phyloP scores from a whole-genome alignment of 2,888 invertebrate genomes.

The Acrocyrtus sp. region DNA sequence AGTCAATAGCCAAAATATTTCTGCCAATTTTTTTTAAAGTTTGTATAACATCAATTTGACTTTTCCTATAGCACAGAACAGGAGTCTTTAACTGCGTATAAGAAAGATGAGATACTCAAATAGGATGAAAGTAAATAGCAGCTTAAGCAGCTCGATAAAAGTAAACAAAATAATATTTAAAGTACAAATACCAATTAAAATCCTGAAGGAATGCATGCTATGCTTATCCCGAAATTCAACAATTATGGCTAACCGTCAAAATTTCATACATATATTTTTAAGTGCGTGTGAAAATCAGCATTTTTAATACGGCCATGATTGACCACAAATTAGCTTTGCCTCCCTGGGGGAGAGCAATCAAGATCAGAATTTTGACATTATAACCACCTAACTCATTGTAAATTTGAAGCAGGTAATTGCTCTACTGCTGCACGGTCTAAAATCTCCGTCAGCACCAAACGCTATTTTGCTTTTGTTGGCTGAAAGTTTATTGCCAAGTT shows the following conservation, averaged over 20 bases:
- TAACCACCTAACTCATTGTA: conserved; percentile 1
- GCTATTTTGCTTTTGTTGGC: neutral
- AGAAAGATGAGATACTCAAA: neutral
- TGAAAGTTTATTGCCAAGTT: neutral
- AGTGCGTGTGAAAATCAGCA: conserved; percentile 23
- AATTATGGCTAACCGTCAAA: no score
- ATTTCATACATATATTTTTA: no score
- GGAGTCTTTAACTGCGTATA: no score
- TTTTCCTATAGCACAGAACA: neutral
- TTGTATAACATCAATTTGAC: neutral
- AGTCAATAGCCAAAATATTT: no score
- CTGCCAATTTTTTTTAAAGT: no score
- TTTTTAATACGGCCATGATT: no score
- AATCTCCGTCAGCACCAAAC: conserved; percentile 3
- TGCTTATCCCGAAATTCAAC: neutral
- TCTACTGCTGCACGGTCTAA: no score
- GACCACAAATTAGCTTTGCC: conserved; percentile 37
- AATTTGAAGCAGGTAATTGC: conserved; percentile 25
- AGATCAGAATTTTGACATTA: conserved; percentile 33
- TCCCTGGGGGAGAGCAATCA: conserved; percentile 18
- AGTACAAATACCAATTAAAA: neutral
- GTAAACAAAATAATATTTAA: neutral
- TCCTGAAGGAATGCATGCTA: neutral
- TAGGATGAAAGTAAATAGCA: neutral
- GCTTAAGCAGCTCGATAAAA: neutral